Evolutionary conservation across 2,888 invertebrate species (phyloP).

Genomic region (Plebejus anna): DNA sequence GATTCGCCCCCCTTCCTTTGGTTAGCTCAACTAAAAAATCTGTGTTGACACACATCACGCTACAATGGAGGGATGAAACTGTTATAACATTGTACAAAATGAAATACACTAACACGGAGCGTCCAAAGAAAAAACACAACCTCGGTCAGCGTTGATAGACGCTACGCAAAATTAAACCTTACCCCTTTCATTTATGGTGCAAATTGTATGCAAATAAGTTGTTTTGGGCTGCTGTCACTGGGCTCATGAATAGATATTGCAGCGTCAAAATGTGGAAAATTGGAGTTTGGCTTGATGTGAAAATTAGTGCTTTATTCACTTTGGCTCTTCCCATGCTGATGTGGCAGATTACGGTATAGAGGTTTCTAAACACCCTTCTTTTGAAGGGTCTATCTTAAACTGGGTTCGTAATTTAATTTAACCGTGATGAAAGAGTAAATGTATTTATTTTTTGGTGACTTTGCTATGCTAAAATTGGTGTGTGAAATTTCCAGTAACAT

Average conservation of each 20-base stretch:
- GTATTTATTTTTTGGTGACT: too few species aligned
- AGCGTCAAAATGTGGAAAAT: conserved; percentile 66
- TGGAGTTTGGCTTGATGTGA: conserved; percentile 48
- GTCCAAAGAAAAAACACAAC: conserved; percentile 33
- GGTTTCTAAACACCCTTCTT: neutral
- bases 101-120: conserved; percentile 35
- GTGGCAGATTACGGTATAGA: neutral
- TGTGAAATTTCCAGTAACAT: too few species aligned
- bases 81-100: conserved; percentile 34
- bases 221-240: conserved; percentile 43
- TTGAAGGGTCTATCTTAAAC: neutral
- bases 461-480: too few species aligned
- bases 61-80: conserved; percentile 34
- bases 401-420: neutral
- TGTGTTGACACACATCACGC: conserved; percentile 25
- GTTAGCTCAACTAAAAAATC: neutral
- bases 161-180: conserved; percentile 30
- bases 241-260: conserved; percentile 74
- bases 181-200: neutral
- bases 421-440: neutral
- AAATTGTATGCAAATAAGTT: conserved; percentile 27
- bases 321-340: conserved; percentile 30
- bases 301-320: conserved; percentile 40
- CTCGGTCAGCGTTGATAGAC: conserved; percentile 27
- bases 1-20: neutral